A percentile compares a stretch with the other conserved stretches of the same genome.
phyloP scores from a whole-genome alignment of 2,888 invertebrate species.

The Phasia obesa region DNA sequence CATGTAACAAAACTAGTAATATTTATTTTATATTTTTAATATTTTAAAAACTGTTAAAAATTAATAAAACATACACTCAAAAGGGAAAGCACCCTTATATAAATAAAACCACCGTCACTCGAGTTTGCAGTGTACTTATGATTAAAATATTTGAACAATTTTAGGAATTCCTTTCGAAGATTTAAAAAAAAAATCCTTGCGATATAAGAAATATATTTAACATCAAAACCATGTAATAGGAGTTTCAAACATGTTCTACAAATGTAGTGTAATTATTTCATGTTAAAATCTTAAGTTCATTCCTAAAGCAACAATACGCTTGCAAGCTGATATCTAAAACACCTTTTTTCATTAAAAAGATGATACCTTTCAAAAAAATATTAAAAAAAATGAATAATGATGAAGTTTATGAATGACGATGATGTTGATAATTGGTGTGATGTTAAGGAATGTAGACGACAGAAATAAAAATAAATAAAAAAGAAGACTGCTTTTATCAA shows the following conservation, averaged over 20 bases:
- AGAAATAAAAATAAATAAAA: not conserved
- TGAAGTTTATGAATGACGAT: conserved; percentile 46
- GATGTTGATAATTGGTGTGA: conserved; percentile 43
- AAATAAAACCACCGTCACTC: not conserved
- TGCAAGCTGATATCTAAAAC: conserved; percentile 36
- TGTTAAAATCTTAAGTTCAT: conserved; percentile 48
- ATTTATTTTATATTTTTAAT: too few relatives aligned
- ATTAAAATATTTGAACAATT: conserved; percentile 24
- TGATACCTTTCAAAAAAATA: conserved; percentile 18
- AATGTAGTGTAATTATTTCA: conserved; percentile 9
- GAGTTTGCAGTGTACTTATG: conserved; percentile 39
- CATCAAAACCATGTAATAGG: conserved; percentile 28
- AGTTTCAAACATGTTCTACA: conserved; percentile 37
- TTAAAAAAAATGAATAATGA: conserved; percentile 26
- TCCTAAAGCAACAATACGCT: not conserved
- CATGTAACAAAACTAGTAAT: too few relatives aligned
- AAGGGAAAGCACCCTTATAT: not conserved
- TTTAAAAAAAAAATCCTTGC: not conserved
- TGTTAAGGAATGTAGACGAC: conserved; percentile 53
- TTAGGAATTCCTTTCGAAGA: not conserved
- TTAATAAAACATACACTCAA: too few relatives aligned
- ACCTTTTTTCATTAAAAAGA: conserved; percentile 36
- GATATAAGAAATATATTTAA: not conserved
- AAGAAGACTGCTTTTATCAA: not conserved
- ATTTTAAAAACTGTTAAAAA: too few relatives aligned